These are phyloP conservation scores for Pogonophryne albipinna DNA, from an alignment of 2,797 vertebrate species.

Conservation along the genomic window DNA sequence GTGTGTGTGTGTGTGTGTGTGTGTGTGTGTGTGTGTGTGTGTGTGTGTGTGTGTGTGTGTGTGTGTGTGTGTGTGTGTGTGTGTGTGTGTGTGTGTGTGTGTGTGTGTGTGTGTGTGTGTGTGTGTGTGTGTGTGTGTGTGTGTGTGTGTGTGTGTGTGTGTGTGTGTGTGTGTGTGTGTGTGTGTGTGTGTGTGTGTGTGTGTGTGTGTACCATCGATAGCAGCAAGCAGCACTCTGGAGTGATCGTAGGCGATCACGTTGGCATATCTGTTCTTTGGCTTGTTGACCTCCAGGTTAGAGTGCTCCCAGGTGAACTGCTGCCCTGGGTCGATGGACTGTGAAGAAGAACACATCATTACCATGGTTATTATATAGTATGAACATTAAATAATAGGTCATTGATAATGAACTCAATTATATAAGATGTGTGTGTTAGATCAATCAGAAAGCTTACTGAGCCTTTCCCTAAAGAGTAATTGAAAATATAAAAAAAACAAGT, in stretches of 20 bases:
- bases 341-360: slow-evolving; percentile 61
- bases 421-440: not conserved
- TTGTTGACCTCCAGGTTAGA: slow-evolving; percentile 99
- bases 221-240: slow-evolving; percentile 95
- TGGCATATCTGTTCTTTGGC: slow-evolving; percentile 99
- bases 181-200: slow-evolving; percentile 19
- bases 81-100: too few relatives aligned
- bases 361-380: not conserved
- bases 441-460: not conserved
- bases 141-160: slow-evolving; percentile 84
- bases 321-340: slow-evolving; percentile 97
- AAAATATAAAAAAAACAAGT: not conserved
- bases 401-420: not conserved
- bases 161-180: slow-evolving; percentile 21
- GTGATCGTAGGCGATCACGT: slow-evolving; percentile 99
- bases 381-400: slow-evolving; percentile 12
- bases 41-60: too few relatives aligned
- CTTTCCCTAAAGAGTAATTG: slow-evolving; percentile 14
- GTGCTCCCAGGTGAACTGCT: slow-evolving; percentile 99
- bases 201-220: slow-evolving; percentile 90
- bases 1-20: slow-evolving; percentile 16
- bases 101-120: too few relatives aligned
- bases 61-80: too few relatives aligned
- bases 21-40: too few relatives aligned
- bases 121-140: slow-evolving; percentile 21